These are phyloP conservation scores for Eumaeus atala DNA, from an alignment of 1,140 invertebrate species.

Conservation along the genomic window DNA sequence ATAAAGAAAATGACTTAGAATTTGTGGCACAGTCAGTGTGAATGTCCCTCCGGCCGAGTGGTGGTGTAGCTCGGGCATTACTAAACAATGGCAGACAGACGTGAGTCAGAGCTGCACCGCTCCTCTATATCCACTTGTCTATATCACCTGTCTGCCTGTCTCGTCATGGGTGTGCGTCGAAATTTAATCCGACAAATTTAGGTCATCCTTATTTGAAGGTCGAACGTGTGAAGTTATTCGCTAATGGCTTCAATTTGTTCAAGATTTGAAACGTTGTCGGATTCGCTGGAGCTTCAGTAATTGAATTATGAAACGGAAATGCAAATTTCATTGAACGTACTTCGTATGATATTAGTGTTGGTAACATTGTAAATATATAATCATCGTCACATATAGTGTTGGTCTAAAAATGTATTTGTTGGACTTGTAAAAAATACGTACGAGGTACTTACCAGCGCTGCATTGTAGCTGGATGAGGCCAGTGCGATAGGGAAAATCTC, in stretches of 20 bases:
- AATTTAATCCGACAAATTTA: constrained; percentile 6
- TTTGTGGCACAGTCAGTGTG: constrained; percentile 13
- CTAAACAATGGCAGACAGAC: constrained; percentile 49
- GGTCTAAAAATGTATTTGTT: too few relatives aligned
- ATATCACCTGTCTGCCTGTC: constrained; percentile 3
- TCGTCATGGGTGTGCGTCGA: neutral
- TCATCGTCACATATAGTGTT: too few relatives aligned
- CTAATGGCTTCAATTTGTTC: neutral
- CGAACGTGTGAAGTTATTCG: constrained; percentile 1
- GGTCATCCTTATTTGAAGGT: neutral
- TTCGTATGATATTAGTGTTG: too few relatives aligned
- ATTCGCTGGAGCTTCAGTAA: too few relatives aligned
- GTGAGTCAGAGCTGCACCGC: constrained; percentile 40
- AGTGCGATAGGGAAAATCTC: too few relatives aligned
- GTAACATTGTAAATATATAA: too few relatives aligned
- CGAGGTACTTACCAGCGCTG: too few relatives aligned
- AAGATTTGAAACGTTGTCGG: too few relatives aligned
- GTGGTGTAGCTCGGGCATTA: constrained; percentile 29
- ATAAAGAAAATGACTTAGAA: neutral
- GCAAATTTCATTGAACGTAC: too few relatives aligned
- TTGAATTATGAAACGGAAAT: too few relatives aligned
- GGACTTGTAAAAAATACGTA: too few relatives aligned
- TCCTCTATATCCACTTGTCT: constrained; percentile 1
- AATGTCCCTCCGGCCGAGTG: constrained; percentile 11
- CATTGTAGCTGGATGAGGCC: too few relatives aligned